Base-by-base conservation (phyloP, 2,113 vertebrate species). In the Anolis sagrei region DNA sequence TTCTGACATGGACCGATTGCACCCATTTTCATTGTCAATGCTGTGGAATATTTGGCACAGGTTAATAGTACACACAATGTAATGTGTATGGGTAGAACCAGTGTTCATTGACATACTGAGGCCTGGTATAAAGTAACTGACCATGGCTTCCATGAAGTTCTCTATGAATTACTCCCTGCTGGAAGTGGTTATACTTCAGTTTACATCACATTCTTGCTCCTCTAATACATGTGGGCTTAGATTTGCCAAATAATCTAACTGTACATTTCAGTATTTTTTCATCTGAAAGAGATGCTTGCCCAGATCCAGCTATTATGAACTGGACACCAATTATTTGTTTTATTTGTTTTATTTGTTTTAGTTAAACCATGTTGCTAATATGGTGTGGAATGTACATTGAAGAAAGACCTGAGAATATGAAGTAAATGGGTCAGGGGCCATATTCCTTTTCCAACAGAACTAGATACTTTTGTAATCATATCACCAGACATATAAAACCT, bases 31-130 rank as follows among this genome's bases (percentile, higher is more conserved):
- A 18, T 29, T 36, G 75, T 36, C 49, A 29, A 10, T 62, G 2
- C 21, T 75, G 19, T 21, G 9, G 58, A 70, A 78, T 21, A 14
- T 9, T 69, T 70, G 32, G 18, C 32, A 21, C 34, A 11, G 76
- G 69, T 78, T 44, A 62, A 64, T 29, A 62, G 18, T 39, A 64
- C 44, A 1, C 39, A 44, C 10, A 32, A 70, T 34, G n/a, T n/a
- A n/a, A n/a, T n/a, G n/a, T n/a, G n/a, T n/a, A n/a, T n/a, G n/a
- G n/a, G 64, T 7, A 25, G 13, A 25, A 7, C 13, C 19, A 49
- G 73, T 54, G 34, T 76, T 76, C n/a, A 29, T 84, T 51, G 27
- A 68, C 21, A 19, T 54, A 69, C 74, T 84, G n/a, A 76, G 61
- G 44, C 19, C 19, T 9, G 25, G 5, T 66, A 4, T n/a, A 19